phyloP scores from a whole-genome alignment of 2,113 vertebrate species.

The Mesoclemmys tuberculata region DNA sequence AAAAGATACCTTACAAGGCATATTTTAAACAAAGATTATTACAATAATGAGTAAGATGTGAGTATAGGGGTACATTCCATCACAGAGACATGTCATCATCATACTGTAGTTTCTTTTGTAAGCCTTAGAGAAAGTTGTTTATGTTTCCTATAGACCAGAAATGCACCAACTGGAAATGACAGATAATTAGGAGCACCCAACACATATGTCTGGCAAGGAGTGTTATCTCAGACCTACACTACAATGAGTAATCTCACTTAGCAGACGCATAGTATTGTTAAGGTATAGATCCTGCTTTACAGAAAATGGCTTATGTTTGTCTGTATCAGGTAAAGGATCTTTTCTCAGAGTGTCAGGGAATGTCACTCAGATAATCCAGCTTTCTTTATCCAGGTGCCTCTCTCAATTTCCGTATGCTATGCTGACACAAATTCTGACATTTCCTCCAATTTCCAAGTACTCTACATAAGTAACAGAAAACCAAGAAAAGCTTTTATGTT shows the following conservation, averaged over 20 bases:
- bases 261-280: rapidly evolving
- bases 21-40: too few species aligned
- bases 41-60: not conserved
- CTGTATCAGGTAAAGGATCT: not conserved
- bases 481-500: not conserved
- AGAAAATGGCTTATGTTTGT: not conserved
- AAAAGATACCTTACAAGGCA: too few species aligned
- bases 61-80: not conserved
- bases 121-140: not conserved
- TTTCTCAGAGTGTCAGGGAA: not conserved
- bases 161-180: not conserved
- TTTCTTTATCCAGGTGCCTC: not conserved
- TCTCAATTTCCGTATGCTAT: not conserved
- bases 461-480: not conserved
- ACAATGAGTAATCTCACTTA: not conserved
- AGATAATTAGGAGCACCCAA: not conserved
- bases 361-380: rapidly evolving
- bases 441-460: not conserved
- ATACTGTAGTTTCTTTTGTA: rapidly evolving
- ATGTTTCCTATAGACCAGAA: not conserved
- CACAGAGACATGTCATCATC: not conserved
- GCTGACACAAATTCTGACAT: not conserved
- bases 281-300: not conserved
- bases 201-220: constrained; percentile 33
- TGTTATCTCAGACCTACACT: constrained; percentile 19